Conservation (phyloP, 2,113 vertebrate genomes). For the Phyllostomus discolor region DNA sequence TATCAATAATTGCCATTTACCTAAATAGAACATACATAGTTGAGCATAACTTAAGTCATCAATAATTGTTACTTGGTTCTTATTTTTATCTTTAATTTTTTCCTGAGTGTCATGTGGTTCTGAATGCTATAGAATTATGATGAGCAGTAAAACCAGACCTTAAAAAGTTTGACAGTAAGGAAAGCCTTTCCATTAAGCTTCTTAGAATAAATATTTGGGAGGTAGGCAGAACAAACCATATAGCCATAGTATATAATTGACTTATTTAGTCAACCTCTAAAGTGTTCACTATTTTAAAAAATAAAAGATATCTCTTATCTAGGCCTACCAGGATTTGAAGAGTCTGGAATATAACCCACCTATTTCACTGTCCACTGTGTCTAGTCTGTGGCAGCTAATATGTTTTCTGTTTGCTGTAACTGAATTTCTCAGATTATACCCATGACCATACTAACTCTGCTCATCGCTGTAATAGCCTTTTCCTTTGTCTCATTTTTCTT, state of each 20-base stretch:
- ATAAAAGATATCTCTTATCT: neutral
- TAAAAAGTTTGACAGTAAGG: neutral
- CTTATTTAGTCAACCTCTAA: neutral
- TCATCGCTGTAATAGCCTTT: neutral
- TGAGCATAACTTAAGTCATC: slow-evolving; percentile 9
- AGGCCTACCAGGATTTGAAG: neutral
- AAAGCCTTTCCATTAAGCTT: neutral
- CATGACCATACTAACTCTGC: neutral
- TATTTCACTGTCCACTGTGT: neutral
- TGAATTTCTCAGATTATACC: neutral
- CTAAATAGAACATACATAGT: slow-evolving; percentile 23
- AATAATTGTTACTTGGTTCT: slow-evolving; percentile 27
- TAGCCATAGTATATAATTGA: neutral
- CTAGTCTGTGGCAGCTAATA: neutral
- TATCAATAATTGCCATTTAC: slow-evolving; percentile 55
- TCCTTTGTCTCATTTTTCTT: slow-evolving; percentile 4
- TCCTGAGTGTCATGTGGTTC: neutral
- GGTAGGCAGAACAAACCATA: neutral
- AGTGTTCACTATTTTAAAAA: neutral
- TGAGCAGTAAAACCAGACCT: neutral
- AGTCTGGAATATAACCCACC: neutral
- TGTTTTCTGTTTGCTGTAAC: neutral
- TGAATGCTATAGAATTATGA: slow-evolving; percentile 22
- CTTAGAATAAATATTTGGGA: neutral
- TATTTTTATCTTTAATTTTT: slow-evolving; percentile 36